phyloP scores from a whole-genome alignment of 2,113 vertebrate species.

The Peromyscus leucopus region DNA sequence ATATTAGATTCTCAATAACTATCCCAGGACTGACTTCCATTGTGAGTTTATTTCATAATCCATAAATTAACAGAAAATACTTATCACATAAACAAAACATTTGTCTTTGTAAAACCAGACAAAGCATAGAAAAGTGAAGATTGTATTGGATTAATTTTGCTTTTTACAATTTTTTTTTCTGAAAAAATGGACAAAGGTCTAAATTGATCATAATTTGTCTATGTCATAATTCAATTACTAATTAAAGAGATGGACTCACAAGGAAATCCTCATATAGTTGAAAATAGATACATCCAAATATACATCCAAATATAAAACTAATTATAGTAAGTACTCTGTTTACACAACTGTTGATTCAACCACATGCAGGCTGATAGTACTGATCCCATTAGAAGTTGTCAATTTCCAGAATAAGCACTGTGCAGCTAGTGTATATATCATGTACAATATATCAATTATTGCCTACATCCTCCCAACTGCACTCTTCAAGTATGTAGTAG shows the following conservation, averaged over 20 bases:
- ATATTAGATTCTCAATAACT: neutral
- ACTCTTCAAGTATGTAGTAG: neutral
- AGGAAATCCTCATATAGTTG: neutral
- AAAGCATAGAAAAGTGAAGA: neutral
- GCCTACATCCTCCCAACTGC: neutral
- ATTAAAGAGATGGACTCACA: neutral
- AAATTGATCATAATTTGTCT: constrained; percentile 11
- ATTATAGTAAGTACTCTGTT: neutral
- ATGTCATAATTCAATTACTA: constrained; percentile 3
- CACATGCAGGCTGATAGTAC: neutral
- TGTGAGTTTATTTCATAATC: neutral
- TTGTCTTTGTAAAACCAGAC: constrained; percentile 27
- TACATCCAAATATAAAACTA: neutral
- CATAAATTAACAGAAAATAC: constrained; percentile 34
- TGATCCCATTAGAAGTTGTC: neutral
- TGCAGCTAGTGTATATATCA: neutral
- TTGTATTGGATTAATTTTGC: neutral
- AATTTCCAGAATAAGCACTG: constrained; percentile 14
- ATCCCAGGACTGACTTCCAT: neutral
- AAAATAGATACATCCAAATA: neutral
- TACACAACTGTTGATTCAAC: neutral
- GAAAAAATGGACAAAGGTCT: neutral
- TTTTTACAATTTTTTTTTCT: constrained; percentile 35
- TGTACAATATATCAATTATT: neutral
- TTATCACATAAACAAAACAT: neutral